Evolutionary conservation across 2,888 invertebrate genomes (phyloP).

Genomic region (Boloria euphrosyne): DNA sequence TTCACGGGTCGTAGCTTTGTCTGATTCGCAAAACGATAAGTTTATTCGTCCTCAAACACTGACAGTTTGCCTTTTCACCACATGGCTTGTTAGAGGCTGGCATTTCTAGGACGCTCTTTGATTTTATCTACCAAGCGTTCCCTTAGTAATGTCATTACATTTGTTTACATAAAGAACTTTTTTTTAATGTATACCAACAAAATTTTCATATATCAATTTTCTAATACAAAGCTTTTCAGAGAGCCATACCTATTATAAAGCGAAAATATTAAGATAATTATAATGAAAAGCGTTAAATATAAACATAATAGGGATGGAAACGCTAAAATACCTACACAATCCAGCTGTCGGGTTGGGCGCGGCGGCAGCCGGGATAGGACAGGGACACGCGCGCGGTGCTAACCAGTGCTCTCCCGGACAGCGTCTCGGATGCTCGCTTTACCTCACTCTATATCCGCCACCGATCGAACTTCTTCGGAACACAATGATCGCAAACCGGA

Average conservation of each 20-base stretch:
- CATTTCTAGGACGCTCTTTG: constrained; percentile 28
- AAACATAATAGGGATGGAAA: constrained; percentile 54
- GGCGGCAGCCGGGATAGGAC: constrained; percentile 48
- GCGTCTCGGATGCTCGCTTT: constrained; percentile 45
- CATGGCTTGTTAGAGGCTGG: constrained; percentile 23
- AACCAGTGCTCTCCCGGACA: constrained; percentile 59
- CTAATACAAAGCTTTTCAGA: no score
- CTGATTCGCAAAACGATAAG: constrained; percentile 29
- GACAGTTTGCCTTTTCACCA: constrained; percentile 30
- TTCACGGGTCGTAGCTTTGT: constrained; percentile 15
- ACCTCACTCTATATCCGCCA: constrained; percentile 30
- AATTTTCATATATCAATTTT: background rate
- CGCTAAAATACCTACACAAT: constrained; percentile 46
- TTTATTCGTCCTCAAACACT: constrained; percentile 25
- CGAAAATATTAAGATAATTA: background rate
- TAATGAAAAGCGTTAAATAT: constrained; percentile 44
- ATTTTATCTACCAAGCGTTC: constrained; percentile 17
- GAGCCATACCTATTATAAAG: background rate
- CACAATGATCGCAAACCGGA: constrained; percentile 57
- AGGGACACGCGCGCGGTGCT: constrained; percentile 19
- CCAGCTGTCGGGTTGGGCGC: constrained; percentile 48
- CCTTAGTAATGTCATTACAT: constrained; percentile 1
- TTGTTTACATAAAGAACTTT: background rate
- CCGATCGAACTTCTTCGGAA: constrained; percentile 47
- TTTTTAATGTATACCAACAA: background rate